These are phyloP conservation scores for Acanthacorydalis orientalis DNA, from an alignment of 2,888 invertebrate species.

Conservation along the genomic window DNA sequence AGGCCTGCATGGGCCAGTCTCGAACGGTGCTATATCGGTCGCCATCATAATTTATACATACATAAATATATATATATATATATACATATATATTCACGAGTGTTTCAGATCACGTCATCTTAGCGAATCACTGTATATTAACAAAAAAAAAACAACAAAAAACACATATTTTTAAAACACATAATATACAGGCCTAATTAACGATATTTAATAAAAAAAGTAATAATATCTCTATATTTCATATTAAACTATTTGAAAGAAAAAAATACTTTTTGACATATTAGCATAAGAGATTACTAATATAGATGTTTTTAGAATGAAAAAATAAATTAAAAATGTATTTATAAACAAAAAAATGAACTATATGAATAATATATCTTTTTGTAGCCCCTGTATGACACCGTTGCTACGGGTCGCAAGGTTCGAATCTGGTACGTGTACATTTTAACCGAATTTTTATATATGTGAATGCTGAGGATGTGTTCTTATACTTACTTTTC, in stretches of 20 bases:
- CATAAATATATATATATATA: no score
- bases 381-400: constrained; percentile 29
- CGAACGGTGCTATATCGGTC: background rate
- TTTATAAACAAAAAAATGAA: constrained; percentile 24
- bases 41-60: background rate
- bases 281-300: constrained; percentile 20
- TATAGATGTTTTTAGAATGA: constrained; percentile 28
- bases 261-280: constrained; percentile 25
- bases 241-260: constrained; percentile 20
- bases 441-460: no score
- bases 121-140: constrained; percentile 25
- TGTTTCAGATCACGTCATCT: background rate
- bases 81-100: no score
- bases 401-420: constrained; percentile 26
- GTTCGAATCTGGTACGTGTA: constrained; percentile 22
- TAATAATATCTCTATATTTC: constrained; percentile 28
- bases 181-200: constrained; percentile 33
- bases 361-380: constrained; percentile 28
- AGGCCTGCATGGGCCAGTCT: background rate
- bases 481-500: no score
- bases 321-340: constrained; percentile 22
- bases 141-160: constrained; percentile 15
- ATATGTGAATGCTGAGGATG: no score
- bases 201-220: constrained; percentile 20
- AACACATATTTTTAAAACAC: constrained; percentile 21